These are phyloP conservation scores for Mormyrus iriodes DNA, from an alignment of 2,113 vertebrate species.

Conservation along the genomic window DNA sequence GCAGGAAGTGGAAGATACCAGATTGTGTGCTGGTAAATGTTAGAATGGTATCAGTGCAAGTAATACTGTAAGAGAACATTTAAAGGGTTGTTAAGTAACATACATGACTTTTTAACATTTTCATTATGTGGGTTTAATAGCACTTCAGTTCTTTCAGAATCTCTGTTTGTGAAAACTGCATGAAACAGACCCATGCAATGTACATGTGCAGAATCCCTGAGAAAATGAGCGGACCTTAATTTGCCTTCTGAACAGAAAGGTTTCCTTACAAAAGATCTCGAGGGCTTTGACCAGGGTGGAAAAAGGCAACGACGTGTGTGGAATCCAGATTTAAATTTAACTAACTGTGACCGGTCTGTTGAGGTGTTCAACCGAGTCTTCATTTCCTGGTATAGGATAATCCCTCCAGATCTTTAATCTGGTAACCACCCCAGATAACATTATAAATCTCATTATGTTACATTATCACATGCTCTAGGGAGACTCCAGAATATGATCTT, in stretches of 20 bases:
- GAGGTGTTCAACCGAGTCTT: not conserved
- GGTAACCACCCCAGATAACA: not conserved
- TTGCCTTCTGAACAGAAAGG: slow-evolving; percentile 24
- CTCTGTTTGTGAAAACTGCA: not conserved
- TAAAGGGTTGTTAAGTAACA: not conserved
- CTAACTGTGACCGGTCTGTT: not conserved
- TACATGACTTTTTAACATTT: not conserved
- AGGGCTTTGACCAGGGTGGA: not conserved
- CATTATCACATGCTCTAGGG: not conserved
- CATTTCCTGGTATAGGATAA: not conserved
- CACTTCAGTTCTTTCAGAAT: not conserved
- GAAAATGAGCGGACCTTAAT: not conserved
- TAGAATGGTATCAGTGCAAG: not conserved
- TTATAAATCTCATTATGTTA: not conserved
- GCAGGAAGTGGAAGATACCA: not conserved
- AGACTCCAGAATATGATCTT: not conserved
- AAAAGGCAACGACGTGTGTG: not conserved
- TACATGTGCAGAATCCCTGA: not conserved
- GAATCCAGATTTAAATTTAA: slow-evolving; percentile 1
- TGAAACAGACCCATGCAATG: not conserved
- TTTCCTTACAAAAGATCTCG: not conserved
- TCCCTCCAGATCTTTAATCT: not conserved
- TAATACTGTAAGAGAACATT: not conserved
- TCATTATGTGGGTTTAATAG: not conserved
- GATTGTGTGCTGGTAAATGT: not conserved